Conservation (phyloP, 2,888 invertebrate genomes). For the Folsomia candida region DNA sequence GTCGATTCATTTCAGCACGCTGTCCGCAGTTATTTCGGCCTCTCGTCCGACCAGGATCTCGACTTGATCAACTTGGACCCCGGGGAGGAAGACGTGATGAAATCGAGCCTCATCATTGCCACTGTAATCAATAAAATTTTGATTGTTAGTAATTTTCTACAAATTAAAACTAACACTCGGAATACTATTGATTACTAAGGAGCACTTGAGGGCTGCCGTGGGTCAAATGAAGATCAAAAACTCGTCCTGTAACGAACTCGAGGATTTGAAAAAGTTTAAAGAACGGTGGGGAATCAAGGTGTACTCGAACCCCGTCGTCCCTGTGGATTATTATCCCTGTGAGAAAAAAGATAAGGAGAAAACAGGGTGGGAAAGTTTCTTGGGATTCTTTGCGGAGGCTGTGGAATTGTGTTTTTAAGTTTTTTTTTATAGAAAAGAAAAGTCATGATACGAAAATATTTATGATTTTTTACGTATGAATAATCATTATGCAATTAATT, state of each 20-base stretch:
- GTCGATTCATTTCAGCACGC: not conserved
- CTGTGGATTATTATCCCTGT: not conserved
- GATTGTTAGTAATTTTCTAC: not conserved
- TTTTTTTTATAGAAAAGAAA: no score
- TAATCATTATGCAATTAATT: no score
- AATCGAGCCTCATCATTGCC: not conserved
- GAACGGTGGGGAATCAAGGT: not conserved
- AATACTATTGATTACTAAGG: not conserved
- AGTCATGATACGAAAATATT: no score
- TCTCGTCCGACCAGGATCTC: not conserved
- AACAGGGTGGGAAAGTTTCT: no score
- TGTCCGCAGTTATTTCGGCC: not conserved
- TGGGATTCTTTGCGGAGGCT: no score
- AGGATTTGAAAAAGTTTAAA: not conserved
- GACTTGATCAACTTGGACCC: no score
- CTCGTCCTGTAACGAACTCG: not conserved
- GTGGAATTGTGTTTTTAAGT: no score
- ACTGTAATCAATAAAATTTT: not conserved
- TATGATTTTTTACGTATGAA: no score
- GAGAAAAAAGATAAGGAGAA: not conserved
- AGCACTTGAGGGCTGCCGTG: not conserved
- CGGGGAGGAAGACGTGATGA: not conserved
- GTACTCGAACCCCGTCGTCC: not conserved
- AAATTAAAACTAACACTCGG: not conserved
- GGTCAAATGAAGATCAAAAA: not conserved